phyloP scores from a whole-genome alignment of 2,113 vertebrate species.

The Cyanistes caeruleus region DNA sequence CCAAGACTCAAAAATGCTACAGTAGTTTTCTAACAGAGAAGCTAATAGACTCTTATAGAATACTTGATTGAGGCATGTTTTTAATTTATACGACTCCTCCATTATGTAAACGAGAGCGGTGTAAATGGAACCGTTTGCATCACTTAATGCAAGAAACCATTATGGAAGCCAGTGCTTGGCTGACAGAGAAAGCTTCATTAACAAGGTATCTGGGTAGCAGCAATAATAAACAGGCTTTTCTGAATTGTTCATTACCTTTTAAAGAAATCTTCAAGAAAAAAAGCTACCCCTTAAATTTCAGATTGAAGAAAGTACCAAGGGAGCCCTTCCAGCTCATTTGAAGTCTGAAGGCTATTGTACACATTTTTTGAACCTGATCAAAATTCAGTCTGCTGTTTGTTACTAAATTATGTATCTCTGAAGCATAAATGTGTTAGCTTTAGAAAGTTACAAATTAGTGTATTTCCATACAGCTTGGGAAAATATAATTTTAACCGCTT shows the following conservation, averaged over 20 bases:
- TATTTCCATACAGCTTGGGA: conserved; percentile 82
- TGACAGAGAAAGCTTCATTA: not conserved
- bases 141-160: not conserved
- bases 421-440: conserved; percentile 80
- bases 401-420: conserved; percentile 83
- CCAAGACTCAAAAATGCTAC: not conserved
- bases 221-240: conserved; percentile 55
- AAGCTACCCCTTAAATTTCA: conserved; percentile 60
- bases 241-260: conserved; percentile 58
- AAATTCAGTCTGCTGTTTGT: conserved; percentile 80
- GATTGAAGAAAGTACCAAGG: conserved; percentile 57
- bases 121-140: not conserved
- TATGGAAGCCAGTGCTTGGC: not conserved
- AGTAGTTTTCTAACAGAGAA: not conserved
- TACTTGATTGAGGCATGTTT: not conserved
- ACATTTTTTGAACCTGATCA: conserved; percentile 77
- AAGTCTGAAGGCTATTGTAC: conserved; percentile 75
- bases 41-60: not conserved
- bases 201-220: not conserved
- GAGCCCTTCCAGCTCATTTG: conserved; percentile 75
- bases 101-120: not conserved
- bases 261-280: conserved; percentile 61
- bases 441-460: conserved; percentile 82
- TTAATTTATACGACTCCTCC: not conserved
- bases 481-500: conserved; percentile 76